Evolutionary conservation across 2,113 vertebrate genomes (phyloP).

Genomic region (Corythaixoides concolor): DNA sequence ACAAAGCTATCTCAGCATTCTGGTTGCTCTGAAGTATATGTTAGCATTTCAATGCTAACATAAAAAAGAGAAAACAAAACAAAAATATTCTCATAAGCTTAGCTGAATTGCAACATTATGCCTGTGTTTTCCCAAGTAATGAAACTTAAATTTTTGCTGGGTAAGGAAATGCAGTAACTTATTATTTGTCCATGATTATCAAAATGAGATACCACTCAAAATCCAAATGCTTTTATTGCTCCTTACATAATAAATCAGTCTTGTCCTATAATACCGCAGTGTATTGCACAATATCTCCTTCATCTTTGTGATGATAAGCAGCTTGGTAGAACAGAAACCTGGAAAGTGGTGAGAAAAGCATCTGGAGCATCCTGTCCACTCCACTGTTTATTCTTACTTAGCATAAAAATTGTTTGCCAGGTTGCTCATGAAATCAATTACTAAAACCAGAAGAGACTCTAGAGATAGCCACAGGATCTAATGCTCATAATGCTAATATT

Average conservation of each 20-base stretch:
- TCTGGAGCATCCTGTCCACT: neutral
- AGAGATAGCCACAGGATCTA: no score
- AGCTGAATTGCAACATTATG: neutral
- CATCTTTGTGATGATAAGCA: neutral
- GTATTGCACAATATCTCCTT: neutral
- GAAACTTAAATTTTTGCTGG: neutral
- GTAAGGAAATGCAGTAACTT: neutral
- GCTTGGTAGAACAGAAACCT: neutral
- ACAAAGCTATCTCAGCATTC: neutral
- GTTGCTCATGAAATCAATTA: neutral
- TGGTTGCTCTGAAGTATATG: neutral
- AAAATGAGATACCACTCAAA: neutral
- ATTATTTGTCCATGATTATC: neutral
- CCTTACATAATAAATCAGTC: neutral
- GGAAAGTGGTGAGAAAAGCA: neutral
- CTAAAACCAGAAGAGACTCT: neutral
- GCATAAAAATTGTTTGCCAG: neutral
- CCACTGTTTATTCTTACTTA: neutral
- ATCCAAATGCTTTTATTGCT: neutral
- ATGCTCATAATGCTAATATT: neutral
- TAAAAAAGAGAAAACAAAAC: neutral
- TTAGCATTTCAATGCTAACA: neutral
- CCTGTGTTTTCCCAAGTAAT: neutral
- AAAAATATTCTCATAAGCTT: neutral
- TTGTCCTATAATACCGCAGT: neutral